Percentiles rank a stretch among this genome's conserved stretches.
Conservation (phyloP, 2,797 vertebrate genomes). For the Siniperca obscura region DNA sequence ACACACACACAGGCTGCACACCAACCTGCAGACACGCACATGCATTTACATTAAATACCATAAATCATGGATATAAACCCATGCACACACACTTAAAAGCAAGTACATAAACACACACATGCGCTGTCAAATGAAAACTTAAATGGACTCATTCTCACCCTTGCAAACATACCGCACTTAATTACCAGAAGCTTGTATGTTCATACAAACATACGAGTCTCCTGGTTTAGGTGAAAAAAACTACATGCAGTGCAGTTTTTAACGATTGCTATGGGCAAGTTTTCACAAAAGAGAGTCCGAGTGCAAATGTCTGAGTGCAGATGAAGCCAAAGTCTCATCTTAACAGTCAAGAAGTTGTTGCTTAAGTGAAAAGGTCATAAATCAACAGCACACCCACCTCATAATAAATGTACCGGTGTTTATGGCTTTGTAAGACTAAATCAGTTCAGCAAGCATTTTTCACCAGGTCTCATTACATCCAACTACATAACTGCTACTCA, state of each 20-base stretch:
- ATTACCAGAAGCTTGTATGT: slow-evolving; percentile 24
- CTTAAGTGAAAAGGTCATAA: slow-evolving; percentile 8
- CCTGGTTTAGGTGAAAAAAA: neutral
- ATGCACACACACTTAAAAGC: neutral
- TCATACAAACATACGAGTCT: neutral
- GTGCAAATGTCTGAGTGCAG: neutral
- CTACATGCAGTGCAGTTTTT: slow-evolving; percentile 5
- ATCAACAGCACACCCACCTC: neutral
- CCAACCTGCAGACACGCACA: slow-evolving; percentile 17
- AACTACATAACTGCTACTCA: neutral
- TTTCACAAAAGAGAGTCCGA: neutral
- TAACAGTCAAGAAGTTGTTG: neutral
- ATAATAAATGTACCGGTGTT: neutral
- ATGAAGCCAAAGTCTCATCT: neutral
- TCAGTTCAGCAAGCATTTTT: neutral
- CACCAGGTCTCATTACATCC: neutral
- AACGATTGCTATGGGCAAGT: neutral
- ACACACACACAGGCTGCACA: slow-evolving; percentile 5
- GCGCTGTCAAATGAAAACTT: slow-evolving; percentile 18
- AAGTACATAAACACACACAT: neutral
- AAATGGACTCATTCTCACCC: slow-evolving; percentile 10
- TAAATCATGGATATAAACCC: neutral
- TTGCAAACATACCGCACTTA: neutral
- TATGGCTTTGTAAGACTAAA: slow-evolving; percentile 11
- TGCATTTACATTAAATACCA: neutral